These are phyloP conservation scores for Uria lomvia DNA, from an alignment of 2,113 vertebrate genomes.

Conservation along the genomic window DNA sequence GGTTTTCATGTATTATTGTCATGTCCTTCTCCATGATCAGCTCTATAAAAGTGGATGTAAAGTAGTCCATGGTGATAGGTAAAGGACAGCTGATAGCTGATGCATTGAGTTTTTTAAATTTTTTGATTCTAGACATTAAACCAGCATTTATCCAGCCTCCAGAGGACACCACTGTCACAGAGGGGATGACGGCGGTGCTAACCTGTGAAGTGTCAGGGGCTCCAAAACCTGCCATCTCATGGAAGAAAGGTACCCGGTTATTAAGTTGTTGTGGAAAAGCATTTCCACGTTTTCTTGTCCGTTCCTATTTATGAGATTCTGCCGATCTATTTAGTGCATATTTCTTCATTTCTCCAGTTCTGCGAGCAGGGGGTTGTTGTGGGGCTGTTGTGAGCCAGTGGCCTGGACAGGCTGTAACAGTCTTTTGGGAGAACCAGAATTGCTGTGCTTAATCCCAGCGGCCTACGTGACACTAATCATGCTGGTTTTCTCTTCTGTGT, in stretches of 20 bases:
- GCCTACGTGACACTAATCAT: background rate
- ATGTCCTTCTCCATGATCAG: background rate
- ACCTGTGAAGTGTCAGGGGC: slow-evolving; percentile 88
- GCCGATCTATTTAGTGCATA: fast-evolving
- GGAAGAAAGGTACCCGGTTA: slow-evolving; percentile 84
- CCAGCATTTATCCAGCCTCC: slow-evolving; percentile 80
- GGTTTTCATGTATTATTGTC: background rate
- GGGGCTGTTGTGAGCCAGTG: background rate
- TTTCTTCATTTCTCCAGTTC: background rate
- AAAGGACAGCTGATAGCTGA: background rate
- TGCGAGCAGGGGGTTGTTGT: fast-evolving
- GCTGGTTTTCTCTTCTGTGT: background rate
- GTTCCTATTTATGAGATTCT: background rate
- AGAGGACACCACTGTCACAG: slow-evolving; percentile 83
- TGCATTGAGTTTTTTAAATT: background rate
- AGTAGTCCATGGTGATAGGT: background rate
- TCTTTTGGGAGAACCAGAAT: background rate
- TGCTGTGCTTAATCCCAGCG: background rate
- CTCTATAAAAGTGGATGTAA: background rate
- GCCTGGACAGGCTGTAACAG: background rate
- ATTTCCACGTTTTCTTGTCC: background rate
- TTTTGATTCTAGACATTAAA: slow-evolving; percentile 77
- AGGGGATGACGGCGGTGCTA: slow-evolving; percentile 81
- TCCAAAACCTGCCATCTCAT: slow-evolving; percentile 87
- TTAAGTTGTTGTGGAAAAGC: background rate